These are phyloP conservation scores for Eupithecia inturbata DNA, from an alignment of 2,888 invertebrate species.

Conservation along the genomic window DNA sequence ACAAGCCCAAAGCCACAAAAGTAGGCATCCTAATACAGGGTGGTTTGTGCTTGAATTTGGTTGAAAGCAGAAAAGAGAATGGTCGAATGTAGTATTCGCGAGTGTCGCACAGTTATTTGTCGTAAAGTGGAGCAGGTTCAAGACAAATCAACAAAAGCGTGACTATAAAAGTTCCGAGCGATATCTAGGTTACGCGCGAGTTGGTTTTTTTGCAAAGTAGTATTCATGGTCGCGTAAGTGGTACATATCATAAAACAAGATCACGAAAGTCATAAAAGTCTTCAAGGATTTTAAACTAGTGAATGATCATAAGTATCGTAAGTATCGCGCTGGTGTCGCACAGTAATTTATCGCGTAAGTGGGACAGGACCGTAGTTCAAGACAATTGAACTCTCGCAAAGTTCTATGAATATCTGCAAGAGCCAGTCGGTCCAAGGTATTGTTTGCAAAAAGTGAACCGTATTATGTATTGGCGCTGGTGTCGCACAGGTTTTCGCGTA, in stretches of 20 bases:
- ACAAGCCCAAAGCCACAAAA: background rate
- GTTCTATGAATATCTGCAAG: background rate
- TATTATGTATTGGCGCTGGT: slow-evolving; percentile 35
- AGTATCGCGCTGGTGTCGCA: slow-evolving; percentile 35
- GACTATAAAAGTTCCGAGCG: background rate
- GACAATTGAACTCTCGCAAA: background rate
- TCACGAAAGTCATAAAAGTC: background rate
- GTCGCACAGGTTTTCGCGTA: slow-evolving; percentile 56
- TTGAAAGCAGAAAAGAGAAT: background rate
- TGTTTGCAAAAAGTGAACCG: slow-evolving; percentile 43
- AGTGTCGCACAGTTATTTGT: slow-evolving; percentile 1
- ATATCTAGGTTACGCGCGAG: background rate
- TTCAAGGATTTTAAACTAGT: slow-evolving; percentile 22
- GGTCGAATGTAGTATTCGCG: background rate
- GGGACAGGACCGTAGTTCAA: slow-evolving; percentile 41
- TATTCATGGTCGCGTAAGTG: background rate
- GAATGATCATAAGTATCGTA: slow-evolving; percentile 35
- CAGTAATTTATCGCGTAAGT: slow-evolving; percentile 60
- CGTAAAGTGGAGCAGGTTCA: background rate
- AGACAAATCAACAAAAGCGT: background rate
- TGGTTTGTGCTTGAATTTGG: background rate
- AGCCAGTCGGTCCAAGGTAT: too few species aligned
- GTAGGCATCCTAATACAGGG: background rate
- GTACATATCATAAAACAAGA: background rate
- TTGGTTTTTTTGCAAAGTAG: background rate